Percentiles rank a stretch among this genome's conserved stretches.
Evolutionary conservation across 2,797 vertebrate species (phyloP).

Genomic region (Cyclura pinguis): DNA sequence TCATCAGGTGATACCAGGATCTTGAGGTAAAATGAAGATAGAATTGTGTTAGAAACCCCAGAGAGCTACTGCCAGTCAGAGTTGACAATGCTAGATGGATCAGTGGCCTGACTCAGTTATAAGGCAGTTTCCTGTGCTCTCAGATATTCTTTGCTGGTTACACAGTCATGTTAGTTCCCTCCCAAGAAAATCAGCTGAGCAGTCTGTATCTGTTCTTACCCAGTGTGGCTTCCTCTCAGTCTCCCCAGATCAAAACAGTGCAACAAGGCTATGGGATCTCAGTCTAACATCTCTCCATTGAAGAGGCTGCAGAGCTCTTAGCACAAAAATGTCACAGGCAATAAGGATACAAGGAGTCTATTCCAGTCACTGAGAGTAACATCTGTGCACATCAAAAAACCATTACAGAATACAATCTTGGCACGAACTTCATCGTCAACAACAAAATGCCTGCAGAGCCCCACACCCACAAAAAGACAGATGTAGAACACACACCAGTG

Average conservation of each 20-base stretch:
- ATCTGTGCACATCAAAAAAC: not conserved
- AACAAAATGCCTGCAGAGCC: not conserved
- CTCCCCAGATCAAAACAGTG: constrained; percentile 29
- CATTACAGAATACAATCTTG: not conserved
- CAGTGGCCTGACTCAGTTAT: too few species aligned
- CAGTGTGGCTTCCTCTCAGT: not conserved
- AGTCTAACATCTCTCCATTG: not conserved
- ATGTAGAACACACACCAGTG: constrained; percentile 17
- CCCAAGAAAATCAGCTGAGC: not conserved
- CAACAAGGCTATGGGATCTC: not conserved
- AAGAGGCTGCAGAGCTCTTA: not conserved
- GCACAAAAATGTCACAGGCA: not conserved
- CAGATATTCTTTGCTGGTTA: not conserved
- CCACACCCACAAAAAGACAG: not conserved
- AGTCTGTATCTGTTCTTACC: not conserved
- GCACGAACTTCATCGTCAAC: not conserved
- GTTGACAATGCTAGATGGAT: too few species aligned
- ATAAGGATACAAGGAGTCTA: not conserved
- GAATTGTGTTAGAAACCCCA: too few species aligned
- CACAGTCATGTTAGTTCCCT: constrained; percentile 19
- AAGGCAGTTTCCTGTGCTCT: not conserved
- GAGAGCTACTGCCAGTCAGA: too few species aligned
- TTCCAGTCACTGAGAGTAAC: not conserved
- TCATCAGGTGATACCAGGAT: too few species aligned
- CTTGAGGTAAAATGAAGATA: too few species aligned